A percentile compares a stretch with the other conserved stretches of the same genome.
These are phyloP conservation scores for Tokudaia muenninki DNA, from an alignment of 2,797 vertebrate genomes.

Conservation along the genomic window DNA sequence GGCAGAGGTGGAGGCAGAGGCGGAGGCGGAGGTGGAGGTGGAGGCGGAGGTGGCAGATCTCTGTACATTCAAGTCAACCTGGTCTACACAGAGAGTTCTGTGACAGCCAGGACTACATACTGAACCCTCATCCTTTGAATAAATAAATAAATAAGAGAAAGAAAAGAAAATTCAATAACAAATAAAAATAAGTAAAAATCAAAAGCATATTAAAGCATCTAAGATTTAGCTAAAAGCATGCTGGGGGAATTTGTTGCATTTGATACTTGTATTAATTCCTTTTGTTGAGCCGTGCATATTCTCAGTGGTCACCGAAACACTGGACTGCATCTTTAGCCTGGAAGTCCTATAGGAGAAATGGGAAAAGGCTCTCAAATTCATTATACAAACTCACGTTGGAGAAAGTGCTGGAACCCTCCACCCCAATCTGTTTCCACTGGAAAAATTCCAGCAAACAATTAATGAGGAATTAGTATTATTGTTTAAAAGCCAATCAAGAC, in stretches of 20 bases:
- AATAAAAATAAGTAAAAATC: not conserved
- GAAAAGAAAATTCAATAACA: not conserved
- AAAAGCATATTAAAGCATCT: slow-evolving; percentile 31
- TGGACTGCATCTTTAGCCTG: not conserved
- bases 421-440: not conserved
- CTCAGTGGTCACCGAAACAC: not conserved
- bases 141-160: not conserved
- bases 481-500: not conserved
- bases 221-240: not conserved
- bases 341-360: not conserved
- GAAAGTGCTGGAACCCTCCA: not conserved
- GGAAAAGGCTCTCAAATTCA: not conserved
- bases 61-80: not conserved
- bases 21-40: not conserved
- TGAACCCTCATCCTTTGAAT: not conserved
- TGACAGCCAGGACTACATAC: not conserved
- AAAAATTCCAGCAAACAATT: slow-evolving; percentile 35
- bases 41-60: not conserved
- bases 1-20: not conserved
- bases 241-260: not conserved
- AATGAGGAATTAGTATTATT: slow-evolving; percentile 8
- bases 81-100: not conserved
- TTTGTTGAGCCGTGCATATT: not conserved
- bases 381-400: not conserved
- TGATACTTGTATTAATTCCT: not conserved